Evolutionary conservation across 2,888 invertebrate genomes (phyloP).

Genomic region (Harpalus rubripes): DNA sequence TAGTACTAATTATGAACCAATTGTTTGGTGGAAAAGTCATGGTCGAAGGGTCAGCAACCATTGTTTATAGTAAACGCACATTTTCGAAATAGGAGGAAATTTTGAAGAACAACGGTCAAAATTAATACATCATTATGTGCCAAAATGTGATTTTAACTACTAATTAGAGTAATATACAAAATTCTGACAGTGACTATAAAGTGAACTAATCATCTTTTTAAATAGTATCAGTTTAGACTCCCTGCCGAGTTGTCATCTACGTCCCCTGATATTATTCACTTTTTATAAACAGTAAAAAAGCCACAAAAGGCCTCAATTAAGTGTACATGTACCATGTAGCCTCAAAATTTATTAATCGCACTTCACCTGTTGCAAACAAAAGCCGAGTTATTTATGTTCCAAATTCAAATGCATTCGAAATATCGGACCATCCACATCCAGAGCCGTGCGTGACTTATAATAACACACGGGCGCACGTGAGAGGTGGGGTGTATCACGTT

Average conservation of each 20-base stretch:
- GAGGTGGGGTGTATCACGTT: constrained; percentile 10
- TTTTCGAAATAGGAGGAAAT: too few relatives aligned
- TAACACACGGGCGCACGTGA: constrained; percentile 20
- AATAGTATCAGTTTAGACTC: not conserved
- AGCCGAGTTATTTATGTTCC: constrained; percentile 56
- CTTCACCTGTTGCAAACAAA: constrained; percentile 62
- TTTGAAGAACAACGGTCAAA: too few relatives aligned
- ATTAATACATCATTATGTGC: too few relatives aligned
- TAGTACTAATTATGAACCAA: too few relatives aligned
- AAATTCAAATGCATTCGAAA: constrained; percentile 38
- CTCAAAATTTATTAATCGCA: constrained; percentile 56
- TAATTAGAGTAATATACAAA: not conserved
- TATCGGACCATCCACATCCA: constrained; percentile 48
- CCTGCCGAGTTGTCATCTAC: constrained; percentile 19
- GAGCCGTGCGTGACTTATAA: constrained; percentile 47
- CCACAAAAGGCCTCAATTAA: constrained; percentile 39
- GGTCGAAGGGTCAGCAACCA: too few relatives aligned
- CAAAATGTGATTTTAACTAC: too few relatives aligned
- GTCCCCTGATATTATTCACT: not conserved
- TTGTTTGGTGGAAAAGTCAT: too few relatives aligned
- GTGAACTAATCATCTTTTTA: not conserved
- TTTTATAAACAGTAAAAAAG: constrained; percentile 44
- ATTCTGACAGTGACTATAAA: not conserved
- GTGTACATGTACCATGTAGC: constrained; percentile 28
- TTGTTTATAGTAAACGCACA: too few relatives aligned